Percentiles rank a stretch among this genome's conserved stretches.
Evolutionary conservation across 2,888 invertebrate species (phyloP).

Genomic region (Lucinisca nassula): DNA sequence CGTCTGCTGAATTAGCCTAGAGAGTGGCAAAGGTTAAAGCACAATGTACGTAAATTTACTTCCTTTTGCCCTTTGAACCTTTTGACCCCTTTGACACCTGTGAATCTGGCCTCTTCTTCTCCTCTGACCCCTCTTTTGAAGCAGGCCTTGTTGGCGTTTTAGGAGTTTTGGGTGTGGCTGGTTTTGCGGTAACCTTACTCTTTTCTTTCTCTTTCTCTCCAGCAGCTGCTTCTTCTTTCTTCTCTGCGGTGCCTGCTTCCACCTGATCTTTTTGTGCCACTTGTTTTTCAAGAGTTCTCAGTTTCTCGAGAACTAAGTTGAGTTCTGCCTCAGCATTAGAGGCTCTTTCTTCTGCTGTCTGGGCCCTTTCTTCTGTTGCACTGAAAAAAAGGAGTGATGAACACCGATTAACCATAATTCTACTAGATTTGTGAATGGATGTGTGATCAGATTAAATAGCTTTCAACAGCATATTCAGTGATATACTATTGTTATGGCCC

Average conservation of each 20-base stretch:
- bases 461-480: no score
- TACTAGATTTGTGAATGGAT: no score
- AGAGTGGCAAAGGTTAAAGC: no score
- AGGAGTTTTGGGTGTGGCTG: slow-evolving; percentile 57
- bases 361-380: slow-evolving; percentile 84
- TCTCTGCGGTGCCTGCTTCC: slow-evolving; percentile 7
- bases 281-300: slow-evolving; percentile 79
- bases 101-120: slow-evolving; percentile 73
- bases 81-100: slow-evolving; percentile 51
- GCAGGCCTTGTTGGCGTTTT: slow-evolving; percentile 60
- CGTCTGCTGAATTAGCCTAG: no score
- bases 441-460: no score
- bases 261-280: slow-evolving; percentile 46
- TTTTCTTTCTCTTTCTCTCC: slow-evolving; percentile 42
- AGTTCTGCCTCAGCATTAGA: slow-evolving; percentile 78
- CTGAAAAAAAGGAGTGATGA: no score
- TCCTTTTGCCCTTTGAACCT: not conserved
- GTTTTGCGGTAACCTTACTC: slow-evolving; percentile 44
- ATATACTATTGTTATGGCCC: no score
- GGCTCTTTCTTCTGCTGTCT: slow-evolving; percentile 82
- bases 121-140: slow-evolving; percentile 60
- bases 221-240: slow-evolving; percentile 42
- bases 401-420: no score
- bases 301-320: slow-evolving; percentile 76
- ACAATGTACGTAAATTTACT: not conserved